Evolutionary conservation across 1,140 invertebrate genomes (phyloP).

Genomic region (Drosophila mayri): DNA sequence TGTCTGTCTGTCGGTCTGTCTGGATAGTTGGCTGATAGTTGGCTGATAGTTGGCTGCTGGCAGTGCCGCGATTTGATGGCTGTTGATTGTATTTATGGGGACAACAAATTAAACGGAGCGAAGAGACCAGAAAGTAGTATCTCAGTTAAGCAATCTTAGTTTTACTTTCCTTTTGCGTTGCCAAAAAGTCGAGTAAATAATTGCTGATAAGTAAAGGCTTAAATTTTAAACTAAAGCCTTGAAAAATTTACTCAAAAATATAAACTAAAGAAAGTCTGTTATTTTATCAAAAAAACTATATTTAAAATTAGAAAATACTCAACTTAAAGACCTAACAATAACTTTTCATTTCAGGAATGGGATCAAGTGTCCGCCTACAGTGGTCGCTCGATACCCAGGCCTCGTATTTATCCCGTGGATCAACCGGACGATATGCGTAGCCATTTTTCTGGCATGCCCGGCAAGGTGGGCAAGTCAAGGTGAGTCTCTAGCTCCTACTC

Average conservation of each 20-base stretch:
- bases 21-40: constrained; percentile 20
- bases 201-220: neutral
- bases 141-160: constrained; percentile 11
- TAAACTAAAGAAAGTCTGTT: neutral
- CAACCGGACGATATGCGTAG: constrained; percentile 89
- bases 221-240: neutral
- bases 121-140: constrained; percentile 16
- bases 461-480: constrained; percentile 86
- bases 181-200: constrained; percentile 25
- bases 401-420: constrained; percentile 91
- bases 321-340: neutral
- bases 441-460: constrained; percentile 87
- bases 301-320: neutral
- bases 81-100: constrained; percentile 59
- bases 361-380: constrained; percentile 97
- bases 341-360: constrained; percentile 89
- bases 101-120: constrained; percentile 55
- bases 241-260: neutral
- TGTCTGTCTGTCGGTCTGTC: constrained; percentile 15
- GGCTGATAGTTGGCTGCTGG: constrained; percentile 31
- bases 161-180: constrained; percentile 17
- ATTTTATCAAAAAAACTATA: neutral
- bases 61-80: constrained; percentile 75
- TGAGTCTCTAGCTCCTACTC: constrained; percentile 34
- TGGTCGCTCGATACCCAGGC: constrained; percentile 94